Base-by-base conservation (phyloP, 2,888 invertebrate species). In the Campopleginae sp. region DNA sequence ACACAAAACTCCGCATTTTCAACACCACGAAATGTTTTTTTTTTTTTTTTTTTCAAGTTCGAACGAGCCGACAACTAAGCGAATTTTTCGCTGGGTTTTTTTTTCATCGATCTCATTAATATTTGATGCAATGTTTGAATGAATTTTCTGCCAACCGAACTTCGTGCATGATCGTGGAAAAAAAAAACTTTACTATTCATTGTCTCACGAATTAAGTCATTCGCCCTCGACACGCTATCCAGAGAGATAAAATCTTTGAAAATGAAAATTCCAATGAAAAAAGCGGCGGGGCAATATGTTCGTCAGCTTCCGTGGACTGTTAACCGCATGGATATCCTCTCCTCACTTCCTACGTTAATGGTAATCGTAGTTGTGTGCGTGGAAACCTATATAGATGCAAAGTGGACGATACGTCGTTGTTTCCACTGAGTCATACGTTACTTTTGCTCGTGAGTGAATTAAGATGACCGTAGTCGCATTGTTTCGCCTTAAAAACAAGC, bases 401-500 rank as follows among this genome's bases (percentile, higher is more conserved):
- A 44, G 23, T 44, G 44, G 23, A 66, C 44, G 66, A 66, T 19
- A 42, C 38, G 12, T 23, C 66, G 66, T 33, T 38, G 63, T 65
- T 65, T n/a, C 63, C 63, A 65, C 63, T 65, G 63, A 65, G 63
- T 65, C 63, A 65, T 65, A n/a, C 38, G 63, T 33, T 38, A 38
- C 31, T 65, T 65, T 65, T 38, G n/a, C 63, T 65, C 63, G 10
- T 19, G 63, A 65, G 63, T 65, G 58, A 58, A 58, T 58, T 58
- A 58, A 58, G 58, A 58, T 23, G 58, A 58, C 58, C 14, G 27
- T 27, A 58, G 27, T 58, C 58, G 58, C 58, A 58, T 58, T 58
- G 58, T 58, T 58, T 1, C 58, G 14, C 58, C 5, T 58, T 4
- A 65, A 65, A 65, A 7, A 65, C 7, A n/a, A 38, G 2, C 10